phyloP scores from a whole-genome alignment of 2,888 invertebrate genomes.

The Conus canariensis region DNA sequence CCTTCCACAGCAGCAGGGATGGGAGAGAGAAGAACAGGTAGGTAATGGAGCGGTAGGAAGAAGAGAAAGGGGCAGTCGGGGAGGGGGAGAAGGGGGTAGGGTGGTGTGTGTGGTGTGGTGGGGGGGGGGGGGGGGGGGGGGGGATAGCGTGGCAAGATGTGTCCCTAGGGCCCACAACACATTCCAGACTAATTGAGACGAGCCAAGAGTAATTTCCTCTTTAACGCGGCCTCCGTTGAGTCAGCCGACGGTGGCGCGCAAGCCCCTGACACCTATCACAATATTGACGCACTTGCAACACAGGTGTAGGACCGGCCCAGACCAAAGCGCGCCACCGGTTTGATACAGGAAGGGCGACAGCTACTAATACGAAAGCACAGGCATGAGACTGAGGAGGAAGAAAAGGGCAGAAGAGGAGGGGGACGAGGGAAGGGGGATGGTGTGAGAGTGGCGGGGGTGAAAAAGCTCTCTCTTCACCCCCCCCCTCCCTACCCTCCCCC shows the following conservation, averaged over 20 bases:
- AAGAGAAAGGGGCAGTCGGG: background rate
- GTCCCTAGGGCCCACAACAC: background rate
- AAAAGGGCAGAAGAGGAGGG: background rate
- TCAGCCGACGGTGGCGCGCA: background rate
- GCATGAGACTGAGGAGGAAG: background rate
- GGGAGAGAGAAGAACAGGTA: background rate
- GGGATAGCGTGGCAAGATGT: background rate
- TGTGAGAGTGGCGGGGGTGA: no score
- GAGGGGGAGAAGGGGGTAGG: background rate
- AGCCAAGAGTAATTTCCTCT: background rate
- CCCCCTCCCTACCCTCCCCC: no score
- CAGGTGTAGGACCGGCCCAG: background rate
- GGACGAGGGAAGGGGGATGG: background rate
- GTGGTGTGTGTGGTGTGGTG: no score
- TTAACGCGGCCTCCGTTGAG: background rate
- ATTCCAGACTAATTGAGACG: conserved; percentile 14
- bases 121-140: background rate
- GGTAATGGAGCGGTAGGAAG: background rate
- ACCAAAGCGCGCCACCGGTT: background rate
- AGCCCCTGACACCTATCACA: background rate
- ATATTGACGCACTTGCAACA: conserved; percentile 15
- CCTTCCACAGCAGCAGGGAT: no score
- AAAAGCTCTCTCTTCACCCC: background rate
- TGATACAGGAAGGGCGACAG: background rate
- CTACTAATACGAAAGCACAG: conserved; percentile 1